Conservation (phyloP, 2,888 invertebrate genomes). For the Harpalus rufipes region DNA sequence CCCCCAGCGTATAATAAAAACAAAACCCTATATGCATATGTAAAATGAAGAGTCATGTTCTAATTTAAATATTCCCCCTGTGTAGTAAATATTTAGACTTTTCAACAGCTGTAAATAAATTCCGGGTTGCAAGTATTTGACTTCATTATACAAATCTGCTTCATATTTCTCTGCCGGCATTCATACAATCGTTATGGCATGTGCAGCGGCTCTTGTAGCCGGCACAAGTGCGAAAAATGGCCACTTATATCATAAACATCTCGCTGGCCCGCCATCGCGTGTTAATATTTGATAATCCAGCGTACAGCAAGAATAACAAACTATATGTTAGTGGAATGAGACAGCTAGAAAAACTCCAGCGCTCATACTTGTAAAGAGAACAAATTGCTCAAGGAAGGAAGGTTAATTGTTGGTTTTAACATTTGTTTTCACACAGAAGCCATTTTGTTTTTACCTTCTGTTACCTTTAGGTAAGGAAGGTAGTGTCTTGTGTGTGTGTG, state of each 20-base stretch:
- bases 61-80: neutral
- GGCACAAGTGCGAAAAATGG: slow-evolving; percentile 31
- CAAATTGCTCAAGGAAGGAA: neutral
- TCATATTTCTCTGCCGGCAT: neutral
- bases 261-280: neutral
- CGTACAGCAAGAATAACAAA: neutral
- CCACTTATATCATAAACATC: slow-evolving; percentile 48
- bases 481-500: no score
- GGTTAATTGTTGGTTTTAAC: neutral
- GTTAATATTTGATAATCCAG: slow-evolving; percentile 35
- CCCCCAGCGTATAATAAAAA: neutral
- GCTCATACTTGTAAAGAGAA: neutral
- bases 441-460: no score
- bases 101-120: no score
- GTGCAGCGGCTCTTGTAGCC: neutral
- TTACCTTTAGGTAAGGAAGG: no score
- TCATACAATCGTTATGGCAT: slow-evolving; percentile 12
- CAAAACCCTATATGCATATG: neutral
- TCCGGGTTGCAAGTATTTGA: slow-evolving; percentile 27
- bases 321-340: neutral
- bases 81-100: slow-evolving; percentile 2
- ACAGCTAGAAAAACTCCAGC: neutral
- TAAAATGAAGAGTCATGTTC: neutral
- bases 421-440: neutral
- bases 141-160: slow-evolving; percentile 29